These are phyloP conservation scores for Salvelinus namaycush DNA, from an alignment of 2,113 vertebrate species.

Conservation along the genomic window DNA sequence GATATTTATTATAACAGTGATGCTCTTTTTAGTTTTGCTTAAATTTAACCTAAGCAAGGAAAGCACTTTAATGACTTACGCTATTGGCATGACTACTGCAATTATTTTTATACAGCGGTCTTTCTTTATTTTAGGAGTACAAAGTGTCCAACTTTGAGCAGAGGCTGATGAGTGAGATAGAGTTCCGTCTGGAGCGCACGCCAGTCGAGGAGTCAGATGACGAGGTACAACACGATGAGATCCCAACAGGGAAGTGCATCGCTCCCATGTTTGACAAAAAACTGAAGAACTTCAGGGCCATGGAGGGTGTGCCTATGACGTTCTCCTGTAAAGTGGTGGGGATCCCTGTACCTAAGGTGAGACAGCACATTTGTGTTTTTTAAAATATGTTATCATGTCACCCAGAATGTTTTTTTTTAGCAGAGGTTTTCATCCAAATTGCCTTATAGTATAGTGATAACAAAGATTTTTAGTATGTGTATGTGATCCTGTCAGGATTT, in stretches of 20 bases:
- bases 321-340: constrained; percentile 94
- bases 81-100: no score
- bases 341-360: constrained; percentile 92
- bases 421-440: no score
- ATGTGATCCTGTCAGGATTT: no score
- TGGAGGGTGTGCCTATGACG: constrained; percentile 87
- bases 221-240: constrained; percentile 90
- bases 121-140: constrained; percentile 82
- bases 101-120: constrained; percentile 18
- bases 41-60: background rate
- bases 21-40: constrained; percentile 17
- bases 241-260: constrained; percentile 94
- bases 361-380: constrained; percentile 29
- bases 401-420: no score
- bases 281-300: constrained; percentile 89
- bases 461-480: no score
- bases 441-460: no score
- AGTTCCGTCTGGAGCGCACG: constrained; percentile 93
- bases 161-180: constrained; percentile 96
- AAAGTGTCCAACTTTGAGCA: constrained; percentile 95
- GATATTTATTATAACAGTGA: background rate
- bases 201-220: constrained; percentile 96
- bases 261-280: constrained; percentile 93
- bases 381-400: no score
- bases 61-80: background rate